Conservation (phyloP, 2,888 invertebrate species). For the Parelbella ahira region DNA sequence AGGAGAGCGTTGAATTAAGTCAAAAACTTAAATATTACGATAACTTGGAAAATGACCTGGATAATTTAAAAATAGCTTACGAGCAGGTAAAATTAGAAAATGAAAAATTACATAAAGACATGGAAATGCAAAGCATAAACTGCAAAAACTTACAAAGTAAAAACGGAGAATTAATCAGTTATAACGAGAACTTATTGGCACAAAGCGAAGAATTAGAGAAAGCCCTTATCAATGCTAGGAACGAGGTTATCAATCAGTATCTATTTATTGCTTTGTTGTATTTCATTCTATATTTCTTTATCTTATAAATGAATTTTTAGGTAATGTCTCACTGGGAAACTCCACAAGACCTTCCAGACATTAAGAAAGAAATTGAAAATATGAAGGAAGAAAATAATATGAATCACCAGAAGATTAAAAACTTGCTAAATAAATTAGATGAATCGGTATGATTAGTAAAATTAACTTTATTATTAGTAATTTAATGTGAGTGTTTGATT, state of each 20-base stretch:
- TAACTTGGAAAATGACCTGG: slow-evolving; percentile 43
- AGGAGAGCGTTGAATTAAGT: slow-evolving; percentile 46
- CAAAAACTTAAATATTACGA: slow-evolving; percentile 47
- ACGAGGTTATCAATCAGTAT: slow-evolving; percentile 47
- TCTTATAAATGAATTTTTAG: no score
- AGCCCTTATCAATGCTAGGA: slow-evolving; percentile 47
- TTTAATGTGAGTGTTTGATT: no score
- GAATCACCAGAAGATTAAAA: slow-evolving; percentile 47
- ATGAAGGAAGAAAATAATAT: slow-evolving; percentile 53
- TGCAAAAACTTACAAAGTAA: slow-evolving; percentile 43
- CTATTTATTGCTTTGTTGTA: no score
- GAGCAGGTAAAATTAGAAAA: slow-evolving; percentile 45
- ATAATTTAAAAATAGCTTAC: slow-evolving; percentile 41
- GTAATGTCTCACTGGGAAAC: background rate
- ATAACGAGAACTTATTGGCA: slow-evolving; percentile 43
- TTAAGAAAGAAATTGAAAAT: slow-evolving; percentile 50
- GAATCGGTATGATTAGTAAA: slow-evolving; percentile 44
- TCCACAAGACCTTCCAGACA: slow-evolving; percentile 27
- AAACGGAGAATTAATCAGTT: slow-evolving; percentile 44
- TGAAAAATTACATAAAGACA: slow-evolving; percentile 43
- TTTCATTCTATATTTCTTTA: no score
- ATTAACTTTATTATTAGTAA: slow-evolving; percentile 1
- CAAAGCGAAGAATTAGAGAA: slow-evolving; percentile 55
- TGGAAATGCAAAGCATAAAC: slow-evolving; percentile 39
- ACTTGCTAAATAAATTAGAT: slow-evolving; percentile 54